Base-by-base conservation (phyloP, 2,888 invertebrate species). In the Pammene aurita region DNA sequence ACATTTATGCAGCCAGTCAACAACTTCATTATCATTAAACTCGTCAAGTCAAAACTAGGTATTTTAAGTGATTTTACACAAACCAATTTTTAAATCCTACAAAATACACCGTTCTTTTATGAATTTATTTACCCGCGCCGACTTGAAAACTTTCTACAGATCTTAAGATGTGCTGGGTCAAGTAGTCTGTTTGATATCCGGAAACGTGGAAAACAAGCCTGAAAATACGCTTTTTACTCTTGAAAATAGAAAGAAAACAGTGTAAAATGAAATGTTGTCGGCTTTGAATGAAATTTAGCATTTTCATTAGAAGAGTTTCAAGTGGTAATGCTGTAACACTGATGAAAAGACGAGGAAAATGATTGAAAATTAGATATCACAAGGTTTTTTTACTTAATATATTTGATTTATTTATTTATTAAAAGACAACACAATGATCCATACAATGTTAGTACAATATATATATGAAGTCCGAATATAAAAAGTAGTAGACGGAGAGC, bases 121-220 rank as follows among this genome's bases (percentile, higher is more conserved):
- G 50, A 62, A 62, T 38, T 35, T 48, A 48, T 61, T 62, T 62
- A 41, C 50, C 38, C 13, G 7, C 9, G 38, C 50, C 38, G 41
- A 38, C 38, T 50, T 62, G 61, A 50, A 62, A 50, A 18, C 7
- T 50, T 62, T 38, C 38, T 16, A 38, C 61, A 50, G 50, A 62
- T 62, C 61, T 62, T 62, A 62, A 62, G 61, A 62, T 14, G 60
- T 44, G 48, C 48, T 34, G 14, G 48, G 50, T 50, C 61, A 62
- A 62, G 61, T 7, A 50, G 16, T 18, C 50, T 50, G 61, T 62
- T 62, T 62, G 61, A 62, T 62, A 62, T 50, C 50, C 50, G 61
- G 61, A 62, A 62, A 62, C 41, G 50, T 62, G 50, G 41, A 62
- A 62, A 62, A 62, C 50, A 50, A 41, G 61, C 50, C 11, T 60